Percentiles rank a stretch among this genome's conserved stretches.
These are phyloP conservation scores for Sinopyrophorus schimmeli DNA, from an alignment of 2,888 invertebrate species.

Conservation along the genomic window DNA sequence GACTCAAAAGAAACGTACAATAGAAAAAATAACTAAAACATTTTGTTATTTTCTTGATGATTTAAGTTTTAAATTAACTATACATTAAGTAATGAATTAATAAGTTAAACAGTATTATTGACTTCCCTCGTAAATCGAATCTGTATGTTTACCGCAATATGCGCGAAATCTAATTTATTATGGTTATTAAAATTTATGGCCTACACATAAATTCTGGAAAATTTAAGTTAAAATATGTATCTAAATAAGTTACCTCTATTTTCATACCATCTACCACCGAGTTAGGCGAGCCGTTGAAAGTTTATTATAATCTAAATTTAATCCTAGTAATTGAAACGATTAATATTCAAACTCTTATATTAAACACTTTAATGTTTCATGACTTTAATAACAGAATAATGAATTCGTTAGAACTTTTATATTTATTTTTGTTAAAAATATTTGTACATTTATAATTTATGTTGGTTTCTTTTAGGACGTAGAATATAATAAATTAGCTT, in stretches of 20 bases:
- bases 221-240: conserved; percentile 12
- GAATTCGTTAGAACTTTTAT: too few relatives aligned
- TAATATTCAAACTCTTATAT: too few relatives aligned
- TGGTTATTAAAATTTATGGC: conserved; percentile 7
- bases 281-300: too few relatives aligned
- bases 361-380: too few relatives aligned
- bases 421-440: conserved; percentile 9
- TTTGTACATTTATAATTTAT: conserved; percentile 10
- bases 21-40: too few relatives aligned
- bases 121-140: conserved; percentile 5
- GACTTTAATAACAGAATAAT: too few relatives aligned
- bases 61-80: too few relatives aligned
- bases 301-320: conserved; percentile 9
- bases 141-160: conserved; percentile 3
- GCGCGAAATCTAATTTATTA: conserved; percentile 6
- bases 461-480: not conserved
- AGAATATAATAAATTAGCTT: conserved; percentile 10
- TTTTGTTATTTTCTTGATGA: too few relatives aligned
- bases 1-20: too few relatives aligned
- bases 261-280: too few relatives aligned
- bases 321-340: conserved; percentile 2
- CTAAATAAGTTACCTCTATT: conserved; percentile 16
- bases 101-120: conserved; percentile 5
- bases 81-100: conserved; percentile 1
- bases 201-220: conserved; percentile 10